A percentile compares a stretch with the other conserved stretches of the same genome.
These are phyloP conservation scores for Melinopterus prodromus DNA, from an alignment of 2,888 invertebrate species.

Conservation along the genomic window DNA sequence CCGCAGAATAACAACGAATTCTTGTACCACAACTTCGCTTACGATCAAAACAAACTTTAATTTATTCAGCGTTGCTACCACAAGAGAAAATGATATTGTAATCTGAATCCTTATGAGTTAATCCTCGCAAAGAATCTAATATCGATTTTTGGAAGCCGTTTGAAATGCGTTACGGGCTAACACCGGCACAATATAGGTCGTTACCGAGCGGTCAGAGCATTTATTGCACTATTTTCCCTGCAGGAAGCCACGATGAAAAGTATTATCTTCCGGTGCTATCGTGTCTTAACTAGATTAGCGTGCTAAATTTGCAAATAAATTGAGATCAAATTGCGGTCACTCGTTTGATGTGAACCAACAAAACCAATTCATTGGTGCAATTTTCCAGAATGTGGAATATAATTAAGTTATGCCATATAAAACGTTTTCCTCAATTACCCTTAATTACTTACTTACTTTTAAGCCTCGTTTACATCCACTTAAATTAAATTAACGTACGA, in stretches of 20 bases:
- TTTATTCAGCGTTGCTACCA: background rate
- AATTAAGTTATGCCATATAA: too few relatives aligned
- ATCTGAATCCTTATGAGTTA: constrained; percentile 8
- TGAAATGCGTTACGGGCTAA: constrained; percentile 32
- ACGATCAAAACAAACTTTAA: background rate
- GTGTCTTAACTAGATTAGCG: background rate
- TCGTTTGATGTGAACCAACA: background rate
- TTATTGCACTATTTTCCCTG: constrained; percentile 22
- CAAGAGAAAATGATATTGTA: background rate
- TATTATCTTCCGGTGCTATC: background rate
- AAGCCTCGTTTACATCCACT: too few relatives aligned
- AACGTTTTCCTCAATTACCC: too few relatives aligned
- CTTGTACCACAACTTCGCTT: background rate
- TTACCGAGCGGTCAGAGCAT: constrained; percentile 19
- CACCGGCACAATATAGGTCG: constrained; percentile 30
- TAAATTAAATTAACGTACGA: too few relatives aligned
- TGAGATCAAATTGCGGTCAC: background rate
- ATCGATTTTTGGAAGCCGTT: constrained; percentile 35
- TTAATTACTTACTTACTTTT: too few relatives aligned
- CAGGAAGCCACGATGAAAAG: background rate
- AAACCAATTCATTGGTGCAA: too few relatives aligned
- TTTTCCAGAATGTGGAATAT: too few relatives aligned
- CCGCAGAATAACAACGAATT: too few relatives aligned
- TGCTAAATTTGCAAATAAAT: background rate
- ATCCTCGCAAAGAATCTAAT: constrained; percentile 30